Percentiles rank a stretch among this genome's conserved stretches.
Evolutionary conservation across 1,140 invertebrate species (phyloP).

Genomic region (Cotesia vestalis): DNA sequence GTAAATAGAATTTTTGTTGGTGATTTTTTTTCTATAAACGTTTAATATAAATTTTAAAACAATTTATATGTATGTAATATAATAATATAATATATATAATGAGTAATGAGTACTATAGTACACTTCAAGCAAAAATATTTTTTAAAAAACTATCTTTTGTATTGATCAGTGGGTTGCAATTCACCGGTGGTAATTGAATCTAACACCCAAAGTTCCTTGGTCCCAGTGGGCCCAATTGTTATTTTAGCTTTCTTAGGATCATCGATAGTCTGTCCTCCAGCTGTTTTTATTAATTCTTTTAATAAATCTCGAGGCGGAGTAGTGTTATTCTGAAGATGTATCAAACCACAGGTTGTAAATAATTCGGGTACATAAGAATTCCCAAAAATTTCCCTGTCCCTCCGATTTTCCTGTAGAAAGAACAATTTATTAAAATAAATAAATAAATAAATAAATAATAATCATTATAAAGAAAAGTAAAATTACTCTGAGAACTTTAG

Average conservation of each 20-base stretch:
- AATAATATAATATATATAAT: too few relatives aligned
- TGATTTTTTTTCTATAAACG: too few relatives aligned
- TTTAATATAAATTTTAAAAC: too few relatives aligned
- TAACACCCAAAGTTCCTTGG: constrained; percentile 59
- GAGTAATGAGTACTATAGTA: too few relatives aligned
- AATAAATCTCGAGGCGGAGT: constrained; percentile 48
- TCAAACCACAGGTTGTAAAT: constrained; percentile 56
- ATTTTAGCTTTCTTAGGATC: constrained; percentile 51
- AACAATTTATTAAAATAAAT: constrained; percentile 26
- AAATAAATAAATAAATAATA: constrained; percentile 18
- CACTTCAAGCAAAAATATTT: too few relatives aligned
- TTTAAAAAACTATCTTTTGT: constrained; percentile 37
- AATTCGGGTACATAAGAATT: constrained; percentile 56
- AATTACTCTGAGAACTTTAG: constrained; percentile 57
- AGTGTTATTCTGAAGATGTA: constrained; percentile 54
- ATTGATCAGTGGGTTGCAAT: constrained; percentile 50
- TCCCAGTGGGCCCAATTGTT: constrained; percentile 49
- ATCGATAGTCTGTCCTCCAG: constrained; percentile 56
- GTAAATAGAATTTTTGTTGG: too few relatives aligned
- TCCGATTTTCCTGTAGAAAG: constrained; percentile 54
- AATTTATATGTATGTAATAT: too few relatives aligned
- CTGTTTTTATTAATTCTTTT: constrained; percentile 60
- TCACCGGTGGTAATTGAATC: constrained; percentile 61
- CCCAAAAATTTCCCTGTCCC: constrained; percentile 59
- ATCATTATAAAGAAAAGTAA: constrained; percentile 6